Evolutionary conservation across 2,113 vertebrate genomes (phyloP).

Genomic region (Lates calcarifer): DNA sequence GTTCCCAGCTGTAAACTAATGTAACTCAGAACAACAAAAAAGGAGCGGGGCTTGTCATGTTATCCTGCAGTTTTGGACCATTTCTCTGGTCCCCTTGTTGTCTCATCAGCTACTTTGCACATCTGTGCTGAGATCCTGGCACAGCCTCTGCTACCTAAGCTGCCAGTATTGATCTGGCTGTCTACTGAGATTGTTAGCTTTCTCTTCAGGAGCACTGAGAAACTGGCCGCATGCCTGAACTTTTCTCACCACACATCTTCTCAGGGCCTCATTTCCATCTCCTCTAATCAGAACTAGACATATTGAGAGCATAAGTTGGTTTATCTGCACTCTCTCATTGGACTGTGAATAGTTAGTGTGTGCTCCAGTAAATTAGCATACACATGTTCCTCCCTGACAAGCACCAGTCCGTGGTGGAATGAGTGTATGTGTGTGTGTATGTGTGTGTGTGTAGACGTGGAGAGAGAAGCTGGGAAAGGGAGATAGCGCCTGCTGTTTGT

Average conservation of each 20-base stretch:
- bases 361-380: constrained; percentile 66
- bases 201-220: constrained; percentile 41
- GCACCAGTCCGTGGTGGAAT: constrained; percentile 54
- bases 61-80: constrained; percentile 27
- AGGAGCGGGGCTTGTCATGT: constrained; percentile 31
- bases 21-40: constrained; percentile 40
- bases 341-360: constrained; percentile 61
- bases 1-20: constrained; percentile 40
- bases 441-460: constrained; percentile 7
- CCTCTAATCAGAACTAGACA: constrained; percentile 71
- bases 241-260: constrained; percentile 49
- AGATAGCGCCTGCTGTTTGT: constrained; percentile 76
- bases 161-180: constrained; percentile 49
- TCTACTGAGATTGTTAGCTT: constrained; percentile 49
- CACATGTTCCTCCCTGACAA: constrained; percentile 61
- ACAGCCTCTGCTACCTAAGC: constrained; percentile 16
- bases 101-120: constrained; percentile 35
- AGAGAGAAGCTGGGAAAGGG: constrained; percentile 50
- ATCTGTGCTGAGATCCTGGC: constrained; percentile 37
- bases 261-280: constrained; percentile 65
- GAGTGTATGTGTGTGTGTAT: constrained; percentile 22
- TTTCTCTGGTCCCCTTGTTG: constrained; percentile 32
- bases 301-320: constrained; percentile 64
- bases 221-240: constrained; percentile 53
- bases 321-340: constrained; percentile 73